These are phyloP conservation scores for Turritopsis rubra DNA, from an alignment of 30 jellyfish, hydroid and myxozoan genomes.

Conservation along the genomic window DNA sequence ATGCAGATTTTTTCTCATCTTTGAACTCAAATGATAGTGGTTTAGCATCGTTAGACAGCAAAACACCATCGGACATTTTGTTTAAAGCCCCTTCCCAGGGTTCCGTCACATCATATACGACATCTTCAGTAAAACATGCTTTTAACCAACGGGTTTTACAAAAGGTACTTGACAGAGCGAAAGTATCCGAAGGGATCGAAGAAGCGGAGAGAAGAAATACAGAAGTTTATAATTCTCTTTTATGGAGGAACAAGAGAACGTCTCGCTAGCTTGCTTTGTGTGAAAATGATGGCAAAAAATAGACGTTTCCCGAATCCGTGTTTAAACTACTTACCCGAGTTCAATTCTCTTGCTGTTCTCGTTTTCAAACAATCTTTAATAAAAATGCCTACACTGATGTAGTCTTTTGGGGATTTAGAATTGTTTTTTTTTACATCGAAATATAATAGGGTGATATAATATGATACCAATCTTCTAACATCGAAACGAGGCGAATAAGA, in stretches of 20 bases:
- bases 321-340: too few species aligned
- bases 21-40: neutral
- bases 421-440: too few species aligned
- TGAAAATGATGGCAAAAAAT: too few species aligned
- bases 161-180: neutral
- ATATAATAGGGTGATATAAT: too few species aligned
- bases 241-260: neutral
- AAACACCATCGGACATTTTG: neutral
- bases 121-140: neutral
- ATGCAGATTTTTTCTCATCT: neutral
- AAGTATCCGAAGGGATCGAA: neutral
- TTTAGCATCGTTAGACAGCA: neutral
- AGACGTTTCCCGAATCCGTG: too few species aligned
- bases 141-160: neutral
- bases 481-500: too few species aligned
- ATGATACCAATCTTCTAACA: too few species aligned
- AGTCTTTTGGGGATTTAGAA: too few species aligned
- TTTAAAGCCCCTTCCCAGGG: neutral
- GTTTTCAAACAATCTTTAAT: too few species aligned
- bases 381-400: too few species aligned
- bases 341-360: too few species aligned
- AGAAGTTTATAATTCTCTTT: neutral
- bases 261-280: neutral
- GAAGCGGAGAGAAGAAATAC: slow-evolving; percentile 2
- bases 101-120: neutral